Percentiles rank a stretch among this genome's conserved stretches.
These are phyloP conservation scores for Ammodytes dubius DNA, from an alignment of 2,113 vertebrate genomes.

Conservation along the genomic window DNA sequence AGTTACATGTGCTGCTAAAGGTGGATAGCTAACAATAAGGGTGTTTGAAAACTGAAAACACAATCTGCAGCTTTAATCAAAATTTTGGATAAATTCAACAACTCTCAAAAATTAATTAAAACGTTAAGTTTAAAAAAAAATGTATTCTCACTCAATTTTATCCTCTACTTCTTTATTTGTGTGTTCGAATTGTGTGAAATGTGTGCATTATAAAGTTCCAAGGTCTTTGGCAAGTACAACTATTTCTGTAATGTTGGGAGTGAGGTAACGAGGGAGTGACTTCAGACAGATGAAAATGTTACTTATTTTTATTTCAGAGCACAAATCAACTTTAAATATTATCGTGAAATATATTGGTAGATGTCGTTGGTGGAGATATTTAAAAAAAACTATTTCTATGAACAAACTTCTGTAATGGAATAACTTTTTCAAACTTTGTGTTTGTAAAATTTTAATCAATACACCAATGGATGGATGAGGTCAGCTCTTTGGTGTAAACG, in stretches of 20 bases:
- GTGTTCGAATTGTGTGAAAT: no score
- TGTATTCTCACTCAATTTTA: no score
- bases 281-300: neutral
- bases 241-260: neutral
- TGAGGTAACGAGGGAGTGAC: neutral
- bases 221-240: neutral
- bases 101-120: no score
- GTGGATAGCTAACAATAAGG: no score
- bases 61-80: no score
- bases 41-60: no score
- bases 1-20: no score
- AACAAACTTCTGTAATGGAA: constrained; percentile 10
- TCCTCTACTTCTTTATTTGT: no score
- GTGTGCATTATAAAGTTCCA: no score
- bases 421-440: neutral
- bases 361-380: neutral
- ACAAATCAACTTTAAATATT: neutral
- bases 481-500: neutral
- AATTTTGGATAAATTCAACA: no score
- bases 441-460: constrained; percentile 12
- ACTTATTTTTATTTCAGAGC: neutral
- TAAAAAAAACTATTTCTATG: neutral
- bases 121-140: no score
- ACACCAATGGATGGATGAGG: neutral
- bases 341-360: neutral